These are phyloP conservation scores for Himantopus leucocephalus DNA, from an alignment of 2,113 vertebrate genomes.

Conservation along the genomic window DNA sequence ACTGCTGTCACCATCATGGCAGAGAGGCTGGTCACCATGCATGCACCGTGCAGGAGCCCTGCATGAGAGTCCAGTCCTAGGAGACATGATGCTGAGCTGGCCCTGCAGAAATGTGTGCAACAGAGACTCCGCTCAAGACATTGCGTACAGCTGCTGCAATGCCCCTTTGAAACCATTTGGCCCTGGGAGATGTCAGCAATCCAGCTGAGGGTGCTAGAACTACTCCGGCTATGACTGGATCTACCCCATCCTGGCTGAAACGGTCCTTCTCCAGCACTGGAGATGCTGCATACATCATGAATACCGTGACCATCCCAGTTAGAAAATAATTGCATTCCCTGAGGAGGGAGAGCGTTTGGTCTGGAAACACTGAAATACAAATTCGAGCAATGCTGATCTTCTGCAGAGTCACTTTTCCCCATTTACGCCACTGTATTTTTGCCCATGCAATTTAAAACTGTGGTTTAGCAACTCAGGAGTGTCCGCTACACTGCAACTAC, in stretches of 20 bases:
- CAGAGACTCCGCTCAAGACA: not conserved
- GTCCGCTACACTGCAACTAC: not conserved
- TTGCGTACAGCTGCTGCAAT: not conserved
- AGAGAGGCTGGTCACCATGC: not conserved
- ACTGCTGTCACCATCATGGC: not conserved
- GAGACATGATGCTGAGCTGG: not conserved
- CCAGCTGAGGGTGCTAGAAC: not conserved
- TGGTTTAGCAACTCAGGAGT: not conserved
- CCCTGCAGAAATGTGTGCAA: not conserved
- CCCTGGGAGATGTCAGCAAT: not conserved
- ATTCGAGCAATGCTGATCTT: not conserved
- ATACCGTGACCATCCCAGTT: not conserved
- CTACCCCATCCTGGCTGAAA: not conserved
- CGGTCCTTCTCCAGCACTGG: not conserved
- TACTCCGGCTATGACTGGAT: not conserved
- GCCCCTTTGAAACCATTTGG: not conserved
- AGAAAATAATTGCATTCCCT: not conserved
- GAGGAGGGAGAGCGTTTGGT: not conserved
- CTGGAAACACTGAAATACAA: not conserved
- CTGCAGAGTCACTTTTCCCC: not conserved
- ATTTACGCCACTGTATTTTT: not conserved
- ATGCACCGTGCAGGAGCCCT: accelerated
- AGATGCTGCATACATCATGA: not conserved
- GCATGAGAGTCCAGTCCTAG: not conserved
- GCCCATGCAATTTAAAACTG: not conserved